Evolutionary conservation across 2,113 vertebrate genomes (phyloP).

Genomic region (Chloroceryle aenea): DNA sequence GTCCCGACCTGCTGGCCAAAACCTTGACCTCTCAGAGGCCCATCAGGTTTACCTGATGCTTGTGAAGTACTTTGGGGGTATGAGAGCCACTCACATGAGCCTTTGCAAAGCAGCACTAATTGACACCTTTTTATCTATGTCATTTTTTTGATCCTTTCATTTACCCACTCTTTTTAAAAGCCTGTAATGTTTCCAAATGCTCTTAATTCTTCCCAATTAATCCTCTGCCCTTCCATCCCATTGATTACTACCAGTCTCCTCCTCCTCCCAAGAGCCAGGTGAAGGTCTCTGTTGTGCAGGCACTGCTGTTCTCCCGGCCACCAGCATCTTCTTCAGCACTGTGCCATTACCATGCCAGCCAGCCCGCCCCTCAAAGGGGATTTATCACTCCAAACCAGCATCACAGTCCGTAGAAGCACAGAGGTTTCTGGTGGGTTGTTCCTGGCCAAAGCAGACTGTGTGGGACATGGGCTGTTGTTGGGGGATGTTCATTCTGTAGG

Average conservation of each 20-base stretch:
- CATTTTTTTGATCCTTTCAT: not conserved
- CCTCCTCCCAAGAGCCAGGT: not conserved
- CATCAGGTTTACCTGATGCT: not conserved
- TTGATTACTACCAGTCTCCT: not conserved
- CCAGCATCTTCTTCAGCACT: not conserved
- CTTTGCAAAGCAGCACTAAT: not conserved
- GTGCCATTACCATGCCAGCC: not conserved
- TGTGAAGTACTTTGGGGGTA: not conserved
- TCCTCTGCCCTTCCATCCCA: not conserved
- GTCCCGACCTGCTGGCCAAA: not conserved
- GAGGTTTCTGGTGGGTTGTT: not conserved
- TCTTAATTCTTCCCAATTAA: not conserved
- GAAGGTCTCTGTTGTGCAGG: not conserved
- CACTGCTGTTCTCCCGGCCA: not conserved
- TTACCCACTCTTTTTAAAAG: not conserved
- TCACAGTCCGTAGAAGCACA: accelerated
- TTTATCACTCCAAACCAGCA: not conserved
- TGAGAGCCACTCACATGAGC: not conserved
- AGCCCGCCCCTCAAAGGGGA: not conserved
- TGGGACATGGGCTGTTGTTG: not conserved
- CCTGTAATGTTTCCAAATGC: not conserved
- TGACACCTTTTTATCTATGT: not conserved
- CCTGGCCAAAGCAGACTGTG: not conserved
- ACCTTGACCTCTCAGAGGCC: accelerated
- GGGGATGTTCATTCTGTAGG: not conserved